Evolutionary conservation across 2,888 invertebrate genomes (phyloP).

Genomic region (Keiferia lycopersicella): DNA sequence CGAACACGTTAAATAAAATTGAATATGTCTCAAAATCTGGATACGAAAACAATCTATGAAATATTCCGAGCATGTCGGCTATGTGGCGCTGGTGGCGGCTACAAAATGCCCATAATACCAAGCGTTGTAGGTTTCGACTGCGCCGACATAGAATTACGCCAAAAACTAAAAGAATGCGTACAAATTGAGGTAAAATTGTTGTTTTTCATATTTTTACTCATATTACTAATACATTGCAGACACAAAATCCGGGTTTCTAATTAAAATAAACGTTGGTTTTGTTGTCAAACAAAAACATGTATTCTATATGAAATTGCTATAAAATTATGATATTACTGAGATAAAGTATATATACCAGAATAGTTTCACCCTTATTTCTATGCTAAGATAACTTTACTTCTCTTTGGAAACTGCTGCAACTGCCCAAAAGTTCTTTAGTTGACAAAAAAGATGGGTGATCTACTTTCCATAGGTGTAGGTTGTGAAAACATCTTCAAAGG

Average conservation of each 20-base stretch:
- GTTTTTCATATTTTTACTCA: not conserved
- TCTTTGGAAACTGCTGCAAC: too few relatives aligned
- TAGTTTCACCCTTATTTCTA: not conserved
- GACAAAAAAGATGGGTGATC: not conserved
- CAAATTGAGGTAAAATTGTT: conserved; percentile 65
- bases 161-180: conserved; percentile 72
- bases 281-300: too few relatives aligned
- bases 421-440: not conserved
- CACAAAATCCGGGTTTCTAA: not conserved
- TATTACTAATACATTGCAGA: not conserved
- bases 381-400: too few relatives aligned
- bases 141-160: conserved; percentile 54
- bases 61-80: conserved; percentile 74
- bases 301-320: too few relatives aligned
- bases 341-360: too few relatives aligned
- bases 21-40: conserved; percentile 32
- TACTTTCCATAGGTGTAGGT: too few relatives aligned
- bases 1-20: not conserved
- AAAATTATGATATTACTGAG: too few relatives aligned
- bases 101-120: conserved; percentile 78
- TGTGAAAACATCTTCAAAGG: too few relatives aligned
- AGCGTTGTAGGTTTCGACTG: conserved; percentile 55
- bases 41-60: conserved; percentile 67
- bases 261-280: too few relatives aligned
- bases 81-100: conserved; percentile 74